Conservation (phyloP, 1,140 invertebrate genomes). For the Tribolium castaneum region DNA sequence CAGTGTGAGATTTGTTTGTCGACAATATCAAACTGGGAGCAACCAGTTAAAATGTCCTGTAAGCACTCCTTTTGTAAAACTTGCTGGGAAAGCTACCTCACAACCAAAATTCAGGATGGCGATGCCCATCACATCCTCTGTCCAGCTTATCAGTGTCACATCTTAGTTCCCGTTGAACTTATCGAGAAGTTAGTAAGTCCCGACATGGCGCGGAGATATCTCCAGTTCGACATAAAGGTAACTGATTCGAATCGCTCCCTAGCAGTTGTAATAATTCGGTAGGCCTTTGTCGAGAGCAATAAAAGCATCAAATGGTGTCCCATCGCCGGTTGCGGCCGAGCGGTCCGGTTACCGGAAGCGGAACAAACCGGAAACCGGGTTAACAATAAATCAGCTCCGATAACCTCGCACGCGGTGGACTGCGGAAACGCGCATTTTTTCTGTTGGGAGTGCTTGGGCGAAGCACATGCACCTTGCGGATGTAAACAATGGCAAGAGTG, state of each 20-base stretch:
- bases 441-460: conserved; percentile 75
- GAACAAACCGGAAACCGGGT: conserved; percentile 62
- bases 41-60: conserved; percentile 68
- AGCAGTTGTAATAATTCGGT: neutral
- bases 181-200: conserved; percentile 76
- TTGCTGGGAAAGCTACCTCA: conserved; percentile 78
- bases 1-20: conserved; percentile 77
- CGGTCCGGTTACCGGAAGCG: conserved; percentile 74
- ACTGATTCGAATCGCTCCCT: neutral
- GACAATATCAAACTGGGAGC: conserved; percentile 60
- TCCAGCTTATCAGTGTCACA: conserved; percentile 74
- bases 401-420: conserved; percentile 76
- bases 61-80: conserved; percentile 73
- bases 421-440: conserved; percentile 81
- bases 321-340: conserved; percentile 75
- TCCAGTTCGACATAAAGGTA: conserved; percentile 81
- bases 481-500: conserved; percentile 77
- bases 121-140: conserved; percentile 76
- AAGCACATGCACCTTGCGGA: conserved; percentile 77
- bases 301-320: conserved; percentile 82
- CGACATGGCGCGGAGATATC: conserved; percentile 75
- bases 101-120: conserved; percentile 75
- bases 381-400: conserved; percentile 58
- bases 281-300: conserved; percentile 82
- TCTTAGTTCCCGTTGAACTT: conserved; percentile 76